Percentiles rank a stretch among this genome's conserved stretches.
These are phyloP conservation scores for Peucedramus taeniatus DNA, from an alignment of 2,113 vertebrate genomes.

Conservation along the genomic window DNA sequence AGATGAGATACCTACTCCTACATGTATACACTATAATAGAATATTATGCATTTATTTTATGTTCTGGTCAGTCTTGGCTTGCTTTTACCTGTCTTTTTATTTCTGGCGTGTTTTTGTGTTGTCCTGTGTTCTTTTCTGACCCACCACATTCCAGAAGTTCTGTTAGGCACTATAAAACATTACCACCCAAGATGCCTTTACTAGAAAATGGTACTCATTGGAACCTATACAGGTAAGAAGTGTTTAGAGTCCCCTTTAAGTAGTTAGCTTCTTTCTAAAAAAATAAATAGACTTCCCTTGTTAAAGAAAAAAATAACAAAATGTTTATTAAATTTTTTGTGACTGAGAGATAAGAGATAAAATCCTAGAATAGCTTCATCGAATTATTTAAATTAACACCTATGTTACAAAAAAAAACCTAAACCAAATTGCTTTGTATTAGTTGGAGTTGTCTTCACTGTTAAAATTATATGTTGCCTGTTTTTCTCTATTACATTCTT, in stretches of 20 bases:
- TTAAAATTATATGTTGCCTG: background rate
- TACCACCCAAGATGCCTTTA: constrained; percentile 93
- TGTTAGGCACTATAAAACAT: constrained; percentile 87
- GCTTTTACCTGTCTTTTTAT: constrained; percentile 54
- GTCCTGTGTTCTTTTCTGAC: constrained; percentile 41
- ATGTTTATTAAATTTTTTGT: background rate
- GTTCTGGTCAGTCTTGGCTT: constrained; percentile 14
- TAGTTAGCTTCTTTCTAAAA: background rate
- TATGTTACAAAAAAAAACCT: background rate
- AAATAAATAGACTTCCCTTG: background rate
- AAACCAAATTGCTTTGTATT: background rate
- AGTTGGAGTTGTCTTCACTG: background rate
- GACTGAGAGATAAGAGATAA: background rate
- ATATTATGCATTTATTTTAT: background rate
- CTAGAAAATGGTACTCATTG: constrained; percentile 89
- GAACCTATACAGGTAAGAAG: constrained; percentile 90
- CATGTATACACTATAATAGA: background rate
- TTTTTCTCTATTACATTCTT: constrained; percentile 12
- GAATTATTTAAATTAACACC: background rate
- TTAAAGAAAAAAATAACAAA: background rate
- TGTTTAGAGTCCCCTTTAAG: background rate
- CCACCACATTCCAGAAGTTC: constrained; percentile 76
- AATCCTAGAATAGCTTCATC: background rate
- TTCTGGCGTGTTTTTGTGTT: constrained; percentile 49
- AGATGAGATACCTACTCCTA: background rate